phyloP scores from a whole-genome alignment of 2,797 vertebrate species.

The Dromococcyx pavoninus region DNA sequence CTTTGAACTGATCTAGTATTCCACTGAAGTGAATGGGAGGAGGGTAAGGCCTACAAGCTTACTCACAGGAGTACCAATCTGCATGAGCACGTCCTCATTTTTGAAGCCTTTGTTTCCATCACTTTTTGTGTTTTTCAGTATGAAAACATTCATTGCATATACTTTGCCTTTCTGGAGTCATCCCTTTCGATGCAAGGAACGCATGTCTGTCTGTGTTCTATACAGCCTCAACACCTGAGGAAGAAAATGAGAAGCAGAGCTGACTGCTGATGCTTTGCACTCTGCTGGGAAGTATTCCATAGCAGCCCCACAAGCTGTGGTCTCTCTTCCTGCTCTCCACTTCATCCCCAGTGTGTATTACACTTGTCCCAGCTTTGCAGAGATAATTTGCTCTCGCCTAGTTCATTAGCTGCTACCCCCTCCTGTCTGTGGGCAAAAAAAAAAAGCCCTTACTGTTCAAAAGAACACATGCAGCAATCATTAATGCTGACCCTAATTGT shows the following conservation, averaged over 20 bases:
- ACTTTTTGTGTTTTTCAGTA: background rate
- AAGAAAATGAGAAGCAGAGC: background rate
- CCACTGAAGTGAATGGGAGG: background rate
- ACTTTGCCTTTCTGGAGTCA: background rate
- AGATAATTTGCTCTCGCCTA: constrained; percentile 76
- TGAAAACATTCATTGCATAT: background rate
- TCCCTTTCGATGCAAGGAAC: rapidly evolving
- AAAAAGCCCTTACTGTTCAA: constrained; percentile 78
- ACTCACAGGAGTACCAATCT: background rate
- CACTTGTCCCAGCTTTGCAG: constrained; percentile 64
- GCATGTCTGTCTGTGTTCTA: background rate
- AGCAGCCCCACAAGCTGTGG: background rate
- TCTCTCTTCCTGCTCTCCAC: background rate
- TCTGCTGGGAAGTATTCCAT: background rate
- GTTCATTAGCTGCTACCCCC: constrained; percentile 76
- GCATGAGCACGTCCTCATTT: background rate
- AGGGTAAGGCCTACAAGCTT: background rate
- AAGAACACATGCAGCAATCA: constrained; percentile 82
- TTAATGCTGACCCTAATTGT: constrained; percentile 89
- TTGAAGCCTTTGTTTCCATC: background rate
- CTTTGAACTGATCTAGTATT: background rate
- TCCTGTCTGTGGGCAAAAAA: constrained; percentile 72
- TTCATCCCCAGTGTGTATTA: constrained; percentile 60
- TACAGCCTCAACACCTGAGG: background rate
- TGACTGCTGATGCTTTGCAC: background rate